Evolutionary conservation across 2,888 invertebrate species (phyloP), one percentile per base, ranked within the genome.

Genomic region (Pardosa pseudoannulata): DNA sequence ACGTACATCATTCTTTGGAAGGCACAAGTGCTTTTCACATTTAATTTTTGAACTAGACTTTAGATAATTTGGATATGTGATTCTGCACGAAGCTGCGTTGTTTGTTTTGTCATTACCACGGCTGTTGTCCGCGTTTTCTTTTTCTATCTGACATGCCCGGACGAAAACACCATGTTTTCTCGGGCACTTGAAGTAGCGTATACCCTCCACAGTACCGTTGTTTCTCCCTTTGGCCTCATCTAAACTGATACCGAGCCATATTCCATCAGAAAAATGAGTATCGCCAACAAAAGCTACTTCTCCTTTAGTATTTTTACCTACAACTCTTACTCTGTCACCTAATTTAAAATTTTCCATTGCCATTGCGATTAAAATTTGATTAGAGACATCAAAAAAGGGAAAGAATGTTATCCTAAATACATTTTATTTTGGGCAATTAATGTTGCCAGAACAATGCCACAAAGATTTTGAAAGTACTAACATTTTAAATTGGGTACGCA

Each of bases 141-240:
- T 73, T 31, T 67, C 29, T 1, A 85, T 13, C 36, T 85, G 67
- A 9, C 78, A 68, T 13, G 68, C 11, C 50, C 78, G 46, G 11
- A 78, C 73, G 27, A 85, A 85, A 23, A 85, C 31, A 7, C 83
- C 83, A 19, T 67, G 76, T 13, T 79, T 73, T n/a, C 46, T 32
- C 0, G 56, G 27, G 19, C 83, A 85, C 27, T 73, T 78, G 41
- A 85, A 85, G 41, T 85, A 85, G 6, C 72, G 50, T 3, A 72
- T 32, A 1, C 78, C 78, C 7, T 36, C 36, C 27, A 65, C 62
- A 28, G 16, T 73, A 2, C 83, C 78, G n/a, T 78, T 85, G 41
- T 73, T 72, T 56, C 76, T 50, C n/a, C 83, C 78, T 11, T 67
- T 73, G 0, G 83, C 67, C 1, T 85, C 78, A 11, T 81, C 81